Evolutionary conservation across 2,797 vertebrate genomes (phyloP).

Genomic region (Ctenopoma kingsleyae): DNA sequence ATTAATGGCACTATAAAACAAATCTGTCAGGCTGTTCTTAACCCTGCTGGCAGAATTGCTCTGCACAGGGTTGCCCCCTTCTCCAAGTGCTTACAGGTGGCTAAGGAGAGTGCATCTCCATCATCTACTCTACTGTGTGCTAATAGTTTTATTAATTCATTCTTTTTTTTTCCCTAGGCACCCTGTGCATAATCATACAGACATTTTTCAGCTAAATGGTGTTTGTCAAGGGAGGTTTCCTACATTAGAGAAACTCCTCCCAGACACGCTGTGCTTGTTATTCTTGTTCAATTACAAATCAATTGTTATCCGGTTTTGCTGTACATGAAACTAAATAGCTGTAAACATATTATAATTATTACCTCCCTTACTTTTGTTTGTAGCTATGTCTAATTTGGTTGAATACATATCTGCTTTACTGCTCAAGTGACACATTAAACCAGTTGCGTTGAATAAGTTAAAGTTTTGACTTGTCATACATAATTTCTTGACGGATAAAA

Average conservation of each 20-base stretch:
- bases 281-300: slow-evolving; percentile 78
- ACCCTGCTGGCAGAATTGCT: slow-evolving; percentile 80
- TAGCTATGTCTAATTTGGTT: slow-evolving; percentile 49
- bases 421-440: slow-evolving; percentile 49
- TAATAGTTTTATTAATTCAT: slow-evolving; percentile 86
- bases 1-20: slow-evolving; percentile 87
- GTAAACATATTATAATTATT: slow-evolving; percentile 61
- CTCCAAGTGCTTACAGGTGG: slow-evolving; percentile 82
- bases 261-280: slow-evolving; percentile 62
- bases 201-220: slow-evolving; percentile 83
- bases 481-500: slow-evolving; percentile 62
- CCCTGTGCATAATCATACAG: slow-evolving; percentile 77
- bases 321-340: slow-evolving; percentile 57
- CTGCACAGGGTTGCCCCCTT: slow-evolving; percentile 74
- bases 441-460: slow-evolving; percentile 36
- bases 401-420: slow-evolving; percentile 55
- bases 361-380: slow-evolving; percentile 57
- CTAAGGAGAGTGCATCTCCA: slow-evolving; percentile 84
- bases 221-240: slow-evolving; percentile 80
- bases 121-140: slow-evolving; percentile 75
- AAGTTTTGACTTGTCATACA: slow-evolving; percentile 58
- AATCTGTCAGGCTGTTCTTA: slow-evolving; percentile 86
- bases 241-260: slow-evolving; percentile 72
- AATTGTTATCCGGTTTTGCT: slow-evolving; percentile 74
- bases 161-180: slow-evolving; percentile 66